A percentile compares a stretch with the other conserved stretches of the same genome.
These are phyloP conservation scores for Heliconius aoede DNA, from an alignment of 2,888 invertebrate genomes.

Conservation along the genomic window DNA sequence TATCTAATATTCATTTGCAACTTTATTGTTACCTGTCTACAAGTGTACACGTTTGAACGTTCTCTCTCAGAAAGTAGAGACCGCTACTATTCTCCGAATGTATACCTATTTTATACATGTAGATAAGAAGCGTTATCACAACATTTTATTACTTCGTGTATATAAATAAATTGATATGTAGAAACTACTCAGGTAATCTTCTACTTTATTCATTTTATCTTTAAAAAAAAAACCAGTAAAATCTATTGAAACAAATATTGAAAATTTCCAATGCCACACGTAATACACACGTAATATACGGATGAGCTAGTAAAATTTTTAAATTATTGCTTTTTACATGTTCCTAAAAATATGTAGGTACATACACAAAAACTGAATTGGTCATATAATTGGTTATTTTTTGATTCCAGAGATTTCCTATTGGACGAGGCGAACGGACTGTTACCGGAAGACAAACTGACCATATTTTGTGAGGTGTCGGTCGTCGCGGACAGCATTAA, in stretches of 20 bases:
- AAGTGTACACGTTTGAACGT: slow-evolving; percentile 13
- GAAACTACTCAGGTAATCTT: background rate
- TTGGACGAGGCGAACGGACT: slow-evolving; percentile 99
- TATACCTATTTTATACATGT: background rate
- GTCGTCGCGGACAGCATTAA: slow-evolving; percentile 99
- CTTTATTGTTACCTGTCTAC: slow-evolving; percentile 31
- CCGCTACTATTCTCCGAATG: slow-evolving; percentile 5
- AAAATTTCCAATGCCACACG: background rate
- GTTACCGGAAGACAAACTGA: slow-evolving; percentile 98
- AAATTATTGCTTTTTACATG: background rate
- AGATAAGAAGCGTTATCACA: background rate
- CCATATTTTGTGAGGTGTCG: slow-evolving; percentile 98
- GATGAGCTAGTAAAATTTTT: background rate
- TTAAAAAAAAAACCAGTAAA: background rate
- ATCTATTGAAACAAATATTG: background rate
- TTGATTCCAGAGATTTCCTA: slow-evolving; percentile 92
- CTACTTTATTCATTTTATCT: background rate
- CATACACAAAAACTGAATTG: slow-evolving; percentile 16
- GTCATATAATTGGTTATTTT: slow-evolving; percentile 22
- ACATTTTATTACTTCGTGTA: background rate
- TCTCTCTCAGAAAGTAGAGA: slow-evolving; percentile 37
- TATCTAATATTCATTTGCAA: slow-evolving; percentile 24
- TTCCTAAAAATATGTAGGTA: background rate
- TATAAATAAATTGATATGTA: background rate
- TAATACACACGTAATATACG: background rate